A percentile compares a stretch with the other conserved stretches of the same genome.
Conservation (phyloP, 2,113 vertebrate species). For the Tragelaphus strepsiceros region DNA sequence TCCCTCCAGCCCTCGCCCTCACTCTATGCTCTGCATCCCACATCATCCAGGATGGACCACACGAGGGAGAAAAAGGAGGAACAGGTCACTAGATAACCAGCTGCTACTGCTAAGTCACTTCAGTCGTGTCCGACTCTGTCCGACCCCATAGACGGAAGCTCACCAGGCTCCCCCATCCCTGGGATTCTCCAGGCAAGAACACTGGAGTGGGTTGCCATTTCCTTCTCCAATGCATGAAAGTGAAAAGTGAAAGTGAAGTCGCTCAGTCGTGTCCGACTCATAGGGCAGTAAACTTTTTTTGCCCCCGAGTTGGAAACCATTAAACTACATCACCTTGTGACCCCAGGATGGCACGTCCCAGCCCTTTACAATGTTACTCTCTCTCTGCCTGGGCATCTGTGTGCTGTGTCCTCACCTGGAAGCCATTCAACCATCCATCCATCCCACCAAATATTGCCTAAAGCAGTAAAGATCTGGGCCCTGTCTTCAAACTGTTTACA, state of each 20-base stretch:
- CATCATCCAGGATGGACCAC: background rate
- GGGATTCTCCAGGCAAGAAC: no score
- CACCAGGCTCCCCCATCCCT: no score
- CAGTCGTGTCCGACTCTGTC: no score
- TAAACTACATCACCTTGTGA: background rate
- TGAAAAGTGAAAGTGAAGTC: no score
- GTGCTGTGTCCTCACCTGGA: background rate
- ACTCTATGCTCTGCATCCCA: background rate
- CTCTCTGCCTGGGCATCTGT: background rate
- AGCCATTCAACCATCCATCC: background rate
- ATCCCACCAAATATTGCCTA: background rate
- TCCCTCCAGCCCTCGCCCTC: background rate
- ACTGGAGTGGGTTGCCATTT: no score
- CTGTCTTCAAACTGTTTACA: background rate
- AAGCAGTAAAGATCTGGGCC: background rate
- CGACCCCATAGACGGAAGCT: no score
- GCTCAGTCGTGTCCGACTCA: no score
- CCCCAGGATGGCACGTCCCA: background rate
- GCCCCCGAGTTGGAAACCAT: background rate
- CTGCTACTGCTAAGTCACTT: no score
- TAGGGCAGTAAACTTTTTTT: background rate
- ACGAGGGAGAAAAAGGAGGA: background rate
- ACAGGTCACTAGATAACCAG: accelerated
- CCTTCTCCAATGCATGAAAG: no score
- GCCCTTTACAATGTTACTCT: background rate